Conservation (phyloP, 1,140 invertebrate genomes). For the Drosophila ambigua region DNA sequence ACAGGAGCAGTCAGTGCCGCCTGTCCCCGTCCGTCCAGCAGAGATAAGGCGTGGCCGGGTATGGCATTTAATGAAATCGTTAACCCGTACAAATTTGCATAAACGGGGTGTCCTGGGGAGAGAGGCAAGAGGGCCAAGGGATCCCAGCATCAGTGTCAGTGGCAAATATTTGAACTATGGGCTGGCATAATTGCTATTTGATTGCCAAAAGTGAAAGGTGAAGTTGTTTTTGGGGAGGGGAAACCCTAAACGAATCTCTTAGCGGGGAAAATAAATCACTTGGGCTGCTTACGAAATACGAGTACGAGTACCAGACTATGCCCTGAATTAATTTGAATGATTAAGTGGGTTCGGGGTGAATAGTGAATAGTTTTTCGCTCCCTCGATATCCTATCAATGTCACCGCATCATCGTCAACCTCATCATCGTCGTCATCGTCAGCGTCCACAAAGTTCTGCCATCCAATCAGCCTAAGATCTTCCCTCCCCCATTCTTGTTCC, state of each 20-base stretch:
- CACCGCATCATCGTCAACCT: constrained; percentile 37
- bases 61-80: constrained; percentile 70
- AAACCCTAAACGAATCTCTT: constrained; percentile 2
- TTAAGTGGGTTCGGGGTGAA: neutral
- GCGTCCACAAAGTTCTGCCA: neutral
- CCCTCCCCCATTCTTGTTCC: constrained; percentile 4
- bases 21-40: too few species aligned
- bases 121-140: too few species aligned
- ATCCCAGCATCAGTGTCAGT: constrained; percentile 22
- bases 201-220: constrained; percentile 37
- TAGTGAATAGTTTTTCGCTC: constrained; percentile 14
- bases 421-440: constrained; percentile 30
- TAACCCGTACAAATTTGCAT: constrained; percentile 66
- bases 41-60: constrained; percentile 54
- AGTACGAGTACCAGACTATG: too few species aligned
- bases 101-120: constrained; percentile 30
- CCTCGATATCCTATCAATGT: constrained; percentile 12
- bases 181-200: constrained; percentile 61
- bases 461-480: constrained; percentile 52
- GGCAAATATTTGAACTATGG: constrained; percentile 65
- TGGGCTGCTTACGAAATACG: neutral
- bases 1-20: constrained; percentile 12
- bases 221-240: neutral
- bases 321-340: neutral
- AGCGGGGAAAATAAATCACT: neutral